phyloP scores from a whole-genome alignment of 2,888 invertebrate genomes.

The Dione vanillae region DNA sequence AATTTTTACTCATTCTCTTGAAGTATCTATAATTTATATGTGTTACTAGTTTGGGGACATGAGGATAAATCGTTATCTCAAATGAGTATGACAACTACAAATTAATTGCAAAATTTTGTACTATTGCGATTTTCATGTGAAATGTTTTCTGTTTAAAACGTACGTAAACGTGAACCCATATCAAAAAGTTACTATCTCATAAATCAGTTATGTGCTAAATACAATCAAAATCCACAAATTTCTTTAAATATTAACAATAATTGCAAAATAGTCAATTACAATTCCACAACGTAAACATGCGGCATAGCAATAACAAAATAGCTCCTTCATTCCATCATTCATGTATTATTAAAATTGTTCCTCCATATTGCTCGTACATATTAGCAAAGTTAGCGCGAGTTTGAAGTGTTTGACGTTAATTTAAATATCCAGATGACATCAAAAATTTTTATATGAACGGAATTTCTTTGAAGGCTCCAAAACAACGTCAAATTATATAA shows the following conservation, averaged over 20 bases:
- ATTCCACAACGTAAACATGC: conserved; percentile 55
- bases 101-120: too few relatives aligned
- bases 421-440: conserved; percentile 63
- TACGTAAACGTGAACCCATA: too few relatives aligned
- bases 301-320: conserved; percentile 49
- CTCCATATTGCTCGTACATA: conserved; percentile 67
- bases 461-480: conserved; percentile 14
- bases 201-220: neutral
- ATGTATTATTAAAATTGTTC: conserved; percentile 76
- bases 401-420: conserved; percentile 66
- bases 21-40: too few relatives aligned
- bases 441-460: conserved; percentile 55
- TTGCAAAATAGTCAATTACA: conserved; percentile 47
- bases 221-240: neutral
- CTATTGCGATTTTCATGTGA: too few relatives aligned
- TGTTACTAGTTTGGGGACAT: too few relatives aligned
- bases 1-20: too few relatives aligned
- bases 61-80: too few relatives aligned
- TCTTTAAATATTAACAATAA: neutral
- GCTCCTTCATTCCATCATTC: conserved; percentile 52
- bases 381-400: conserved; percentile 65
- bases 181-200: too few relatives aligned
- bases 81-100: too few relatives aligned
- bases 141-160: too few relatives aligned
- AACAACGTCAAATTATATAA: conserved; percentile 1